Base-by-base conservation (phyloP, 2,888 invertebrate genomes). In the Drosophila tanythrix region DNA sequence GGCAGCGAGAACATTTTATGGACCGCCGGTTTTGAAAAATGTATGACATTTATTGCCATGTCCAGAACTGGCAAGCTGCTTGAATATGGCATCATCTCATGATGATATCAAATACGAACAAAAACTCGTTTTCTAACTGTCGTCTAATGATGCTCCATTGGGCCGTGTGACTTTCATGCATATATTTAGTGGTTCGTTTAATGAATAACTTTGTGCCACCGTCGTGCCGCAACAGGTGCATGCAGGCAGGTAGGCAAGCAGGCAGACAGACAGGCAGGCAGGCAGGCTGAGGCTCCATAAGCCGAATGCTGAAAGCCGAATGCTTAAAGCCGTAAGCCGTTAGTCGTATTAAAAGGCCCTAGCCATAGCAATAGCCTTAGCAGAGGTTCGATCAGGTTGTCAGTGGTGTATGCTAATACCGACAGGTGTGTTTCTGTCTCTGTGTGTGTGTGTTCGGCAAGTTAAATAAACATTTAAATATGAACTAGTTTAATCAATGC, bases 401-500 rank as follows among this genome's bases (percentile, higher is more conserved):
- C 63, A 55, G 43, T 29, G 50, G 13, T 27, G 31, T 46, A 66
- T 74, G 70, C 53, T 68, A 63, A 73, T 70, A 57, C 27, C 27
- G 21, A 38, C 18, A 29, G 38, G 21, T 57, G n/a, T 29, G 7
- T 55, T 7, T 21, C 11, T 51, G n/a, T 13, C 5, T 21, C 27
- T 56, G 3, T 38, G 13, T 56, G 35, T 56, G 35, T n/a, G 11
- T 62, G 31, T 63, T 31, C 63, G 76, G 79, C 55, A 70, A 82
- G 66, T 74, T 68, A 74, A 79, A 87, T 74, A 73, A 82, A 72
- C 69, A 81, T 79, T 73, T 74, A 69, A 70, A 79, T 79, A 76
- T 81, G 78, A 81, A 81, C 83, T 69, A 81, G 73, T 64, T 79
- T 85, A 83, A 88, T 83, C 83, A 85, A 84, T 88, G 86, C 84